phyloP scores from a whole-genome alignment of 2,113 vertebrate species.

The Patagioenas fasciata region DNA sequence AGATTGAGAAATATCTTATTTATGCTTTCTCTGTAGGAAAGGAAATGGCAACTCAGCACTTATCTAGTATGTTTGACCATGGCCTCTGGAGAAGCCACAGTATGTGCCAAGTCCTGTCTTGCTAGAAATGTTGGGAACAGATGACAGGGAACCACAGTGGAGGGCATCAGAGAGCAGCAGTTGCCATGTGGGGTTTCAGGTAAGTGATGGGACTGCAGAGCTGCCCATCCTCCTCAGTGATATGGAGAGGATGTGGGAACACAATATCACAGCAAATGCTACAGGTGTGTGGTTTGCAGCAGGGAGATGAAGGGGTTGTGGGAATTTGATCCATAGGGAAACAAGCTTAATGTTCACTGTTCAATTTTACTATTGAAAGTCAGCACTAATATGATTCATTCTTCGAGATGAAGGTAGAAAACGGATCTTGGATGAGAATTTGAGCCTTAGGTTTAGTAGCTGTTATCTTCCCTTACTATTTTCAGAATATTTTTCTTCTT shows the following conservation, averaged over 20 bases:
- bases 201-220: not conserved
- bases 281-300: not conserved
- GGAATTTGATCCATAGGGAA: not conserved
- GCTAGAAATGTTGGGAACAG: not conserved
- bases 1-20: not conserved
- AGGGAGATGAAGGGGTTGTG: not conserved
- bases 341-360: not conserved
- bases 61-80: not conserved
- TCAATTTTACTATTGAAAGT: not conserved
- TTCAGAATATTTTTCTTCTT: not conserved
- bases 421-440: not conserved
- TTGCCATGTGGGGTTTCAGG: not conserved
- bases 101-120: not conserved
- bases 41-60: not conserved
- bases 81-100: not conserved
- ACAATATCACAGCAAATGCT: not conserved
- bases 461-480: not conserved
- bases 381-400: not conserved
- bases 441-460: not conserved
- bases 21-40: not conserved
- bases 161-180: not conserved
- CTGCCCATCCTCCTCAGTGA: not conserved
- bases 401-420: not conserved
- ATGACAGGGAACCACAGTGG: not conserved
- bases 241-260: accelerated